Percentiles rank a stretch among this genome's conserved stretches.
These are phyloP conservation scores for Xiphophorus birchmanni DNA, from an alignment of 2,797 vertebrate species.

Conservation along the genomic window DNA sequence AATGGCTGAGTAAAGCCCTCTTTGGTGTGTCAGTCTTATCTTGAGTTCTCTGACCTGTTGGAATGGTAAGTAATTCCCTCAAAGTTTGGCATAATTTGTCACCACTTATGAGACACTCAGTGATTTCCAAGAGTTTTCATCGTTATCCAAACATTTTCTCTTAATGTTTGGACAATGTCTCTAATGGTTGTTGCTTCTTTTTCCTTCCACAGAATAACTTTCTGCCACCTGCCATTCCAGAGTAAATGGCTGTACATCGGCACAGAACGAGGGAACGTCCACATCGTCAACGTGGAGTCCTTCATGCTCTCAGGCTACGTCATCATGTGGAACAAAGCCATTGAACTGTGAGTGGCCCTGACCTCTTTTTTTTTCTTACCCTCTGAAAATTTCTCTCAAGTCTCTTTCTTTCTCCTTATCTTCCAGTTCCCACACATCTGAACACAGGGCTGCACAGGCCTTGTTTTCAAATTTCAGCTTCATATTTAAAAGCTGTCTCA, in stretches of 20 bases:
- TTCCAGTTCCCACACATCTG: constrained; percentile 4
- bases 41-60: constrained; percentile 39
- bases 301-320: constrained; percentile 99
- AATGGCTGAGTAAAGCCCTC: constrained; percentile 48
- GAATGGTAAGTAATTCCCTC: constrained; percentile 54
- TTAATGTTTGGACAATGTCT: neutral
- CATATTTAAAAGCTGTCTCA: constrained; percentile 25
- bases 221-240: constrained; percentile 99
- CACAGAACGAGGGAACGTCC: constrained; percentile 97
- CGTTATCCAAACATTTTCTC: neutral
- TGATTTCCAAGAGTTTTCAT: constrained; percentile 29
- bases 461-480: neutral
- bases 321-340: constrained; percentile 99
- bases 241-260: constrained; percentile 99
- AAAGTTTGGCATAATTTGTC: constrained; percentile 47
- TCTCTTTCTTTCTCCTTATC: neutral
- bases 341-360: constrained; percentile 95
- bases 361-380: constrained; percentile 49
- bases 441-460: constrained; percentile 4
- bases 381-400: constrained; percentile 14
- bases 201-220: constrained; percentile 90
- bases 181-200: constrained; percentile 27
- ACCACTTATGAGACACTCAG: constrained; percentile 27
- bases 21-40: constrained; percentile 44
- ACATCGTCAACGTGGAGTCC: constrained; percentile 98